phyloP scores from a whole-genome alignment of 1,140 invertebrate species.

The Vollenhovia emeryi region DNA sequence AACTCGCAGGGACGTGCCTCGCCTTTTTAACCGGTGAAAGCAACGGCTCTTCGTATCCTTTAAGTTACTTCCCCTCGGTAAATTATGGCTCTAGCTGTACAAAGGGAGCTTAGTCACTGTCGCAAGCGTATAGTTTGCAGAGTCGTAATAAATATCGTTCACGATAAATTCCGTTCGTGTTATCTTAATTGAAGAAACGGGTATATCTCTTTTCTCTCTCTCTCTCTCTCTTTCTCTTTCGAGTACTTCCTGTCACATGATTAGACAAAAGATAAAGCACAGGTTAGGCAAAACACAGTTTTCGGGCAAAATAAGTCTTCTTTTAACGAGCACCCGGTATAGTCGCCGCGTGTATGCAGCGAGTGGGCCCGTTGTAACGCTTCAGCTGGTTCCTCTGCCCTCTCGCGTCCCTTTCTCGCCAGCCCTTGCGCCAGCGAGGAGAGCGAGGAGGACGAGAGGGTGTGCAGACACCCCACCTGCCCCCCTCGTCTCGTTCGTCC shows the following conservation, averaged over 20 bases:
- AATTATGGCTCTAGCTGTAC: not conserved
- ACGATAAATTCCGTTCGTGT: not conserved
- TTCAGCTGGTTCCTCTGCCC: conserved; percentile 75
- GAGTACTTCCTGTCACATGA: not conserved
- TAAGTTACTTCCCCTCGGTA: not conserved
- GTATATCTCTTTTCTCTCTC: too few relatives aligned
- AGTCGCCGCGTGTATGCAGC: conserved; percentile 71
- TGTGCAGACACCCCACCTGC: conserved; percentile 79
- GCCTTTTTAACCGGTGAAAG: not conserved
- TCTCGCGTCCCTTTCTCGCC: conserved; percentile 23
- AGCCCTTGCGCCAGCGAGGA: conserved; percentile 33
- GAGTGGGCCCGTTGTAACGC: conserved; percentile 81
- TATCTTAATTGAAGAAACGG: not conserved
- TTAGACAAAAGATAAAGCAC: not conserved
- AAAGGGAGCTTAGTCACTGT: not conserved
- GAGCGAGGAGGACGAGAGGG: conserved; percentile 62
- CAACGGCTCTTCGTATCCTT: not conserved
- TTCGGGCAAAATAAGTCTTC: not conserved
- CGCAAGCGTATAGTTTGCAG: not conserved
- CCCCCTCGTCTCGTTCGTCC: conserved; percentile 55
- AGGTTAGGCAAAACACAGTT: not conserved
- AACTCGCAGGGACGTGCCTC: not conserved
- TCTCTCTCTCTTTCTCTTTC: too few relatives aligned
- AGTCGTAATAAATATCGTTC: not conserved
- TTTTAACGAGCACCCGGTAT: conserved; percentile 74